phyloP scores from a whole-genome alignment of 1,140 invertebrate genomes.

The Drosophila obscura region DNA sequence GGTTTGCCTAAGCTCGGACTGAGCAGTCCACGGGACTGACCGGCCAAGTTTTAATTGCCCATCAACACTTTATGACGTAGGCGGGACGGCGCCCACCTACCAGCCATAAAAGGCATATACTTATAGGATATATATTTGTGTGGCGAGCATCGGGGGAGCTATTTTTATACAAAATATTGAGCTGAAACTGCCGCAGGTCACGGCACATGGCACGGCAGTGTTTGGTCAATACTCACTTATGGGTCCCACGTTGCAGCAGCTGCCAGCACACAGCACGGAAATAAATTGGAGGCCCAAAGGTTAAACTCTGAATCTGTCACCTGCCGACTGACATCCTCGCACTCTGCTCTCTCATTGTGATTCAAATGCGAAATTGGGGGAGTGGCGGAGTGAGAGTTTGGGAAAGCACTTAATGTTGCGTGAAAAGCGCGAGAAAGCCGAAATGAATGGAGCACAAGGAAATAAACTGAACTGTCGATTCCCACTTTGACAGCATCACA shows the following conservation, averaged over 20 bases:
- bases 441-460: conserved; percentile 38
- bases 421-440: conserved; percentile 59
- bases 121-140: conserved; percentile 19
- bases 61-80: conserved; percentile 54
- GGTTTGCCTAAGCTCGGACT: not conserved
- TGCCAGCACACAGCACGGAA: conserved; percentile 15
- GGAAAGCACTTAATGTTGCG: conserved; percentile 63
- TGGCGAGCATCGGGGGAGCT: conserved; percentile 13
- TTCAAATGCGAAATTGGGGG: conserved; percentile 19
- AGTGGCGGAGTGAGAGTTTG: too few relatives aligned
- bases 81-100: conserved; percentile 1
- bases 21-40: too few relatives aligned
- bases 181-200: conserved; percentile 63
- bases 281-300: conserved; percentile 42
- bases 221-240: conserved; percentile 76
- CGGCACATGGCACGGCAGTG: conserved; percentile 43
- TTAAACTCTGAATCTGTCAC: conserved; percentile 65
- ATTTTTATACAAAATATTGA: conserved; percentile 51
- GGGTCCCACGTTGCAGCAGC: conserved; percentile 27
- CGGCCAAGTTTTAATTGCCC: conserved; percentile 49
- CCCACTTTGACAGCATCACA: conserved; percentile 46
- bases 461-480: conserved; percentile 32
- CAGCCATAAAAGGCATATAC: conserved; percentile 17
- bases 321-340: conserved; percentile 31
- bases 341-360: conserved; percentile 40